Conservation (phyloP, 2,888 invertebrate species). For the Ophion ventricosus region DNA sequence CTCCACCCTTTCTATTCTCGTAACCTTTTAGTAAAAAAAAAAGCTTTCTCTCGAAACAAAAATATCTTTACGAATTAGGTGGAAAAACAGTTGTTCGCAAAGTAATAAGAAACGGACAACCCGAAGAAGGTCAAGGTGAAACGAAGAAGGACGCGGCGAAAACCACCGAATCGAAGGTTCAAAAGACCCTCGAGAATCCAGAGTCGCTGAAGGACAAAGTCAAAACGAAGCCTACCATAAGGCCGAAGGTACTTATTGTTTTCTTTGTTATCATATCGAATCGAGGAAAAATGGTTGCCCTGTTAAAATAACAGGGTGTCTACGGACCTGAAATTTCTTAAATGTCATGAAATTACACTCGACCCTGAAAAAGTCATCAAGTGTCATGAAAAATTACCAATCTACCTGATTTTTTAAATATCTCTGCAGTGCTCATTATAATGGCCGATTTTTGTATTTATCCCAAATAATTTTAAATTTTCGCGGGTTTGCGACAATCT, state of each 20-base stretch:
- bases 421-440: too few relatives aligned
- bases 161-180: constrained; percentile 72
- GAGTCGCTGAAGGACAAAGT: constrained; percentile 74
- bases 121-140: constrained; percentile 75
- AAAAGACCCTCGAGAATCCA: constrained; percentile 70
- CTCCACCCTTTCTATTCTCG: not conserved
- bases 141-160: constrained; percentile 74
- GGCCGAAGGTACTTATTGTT: constrained; percentile 54
- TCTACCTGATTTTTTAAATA: too few relatives aligned
- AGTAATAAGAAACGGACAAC: constrained; percentile 81
- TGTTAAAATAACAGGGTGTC: too few relatives aligned
- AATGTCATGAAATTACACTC: too few relatives aligned
- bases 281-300: not conserved
- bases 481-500: too few relatives aligned
- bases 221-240: constrained; percentile 70
- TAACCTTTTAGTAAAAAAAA: not conserved
- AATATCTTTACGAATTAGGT: constrained; percentile 63
- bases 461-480: too few relatives aligned
- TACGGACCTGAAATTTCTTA: too few relatives aligned
- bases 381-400: too few relatives aligned
- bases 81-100: constrained; percentile 80
- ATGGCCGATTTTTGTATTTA: too few relatives aligned
- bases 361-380: too few relatives aligned
- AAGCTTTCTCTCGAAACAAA: not conserved
- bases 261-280: not conserved